Conservation (phyloP, 2,113 vertebrate species). For the Percopsis transmontana region DNA sequence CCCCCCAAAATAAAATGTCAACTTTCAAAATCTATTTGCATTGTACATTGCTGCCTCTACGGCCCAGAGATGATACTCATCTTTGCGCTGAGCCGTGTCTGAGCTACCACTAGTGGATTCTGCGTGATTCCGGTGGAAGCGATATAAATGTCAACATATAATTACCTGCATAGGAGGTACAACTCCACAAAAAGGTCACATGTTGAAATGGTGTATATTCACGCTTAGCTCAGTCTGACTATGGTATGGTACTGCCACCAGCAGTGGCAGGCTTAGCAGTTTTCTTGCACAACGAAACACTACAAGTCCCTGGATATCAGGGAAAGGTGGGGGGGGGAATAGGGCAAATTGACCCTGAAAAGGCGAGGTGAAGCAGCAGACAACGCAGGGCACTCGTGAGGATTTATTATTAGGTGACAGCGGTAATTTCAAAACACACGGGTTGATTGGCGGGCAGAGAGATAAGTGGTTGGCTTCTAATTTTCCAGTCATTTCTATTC, state of each 20-base stretch:
- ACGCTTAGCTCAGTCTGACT: conserved; percentile 21
- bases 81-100: conserved; percentile 38
- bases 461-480: conserved; percentile 29
- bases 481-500: conserved; percentile 26
- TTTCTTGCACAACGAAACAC: no score
- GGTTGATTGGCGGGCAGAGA: conserved; percentile 18
- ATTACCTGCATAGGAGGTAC: conserved; percentile 52
- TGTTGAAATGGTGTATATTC: conserved; percentile 30
- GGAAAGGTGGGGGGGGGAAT: no score
- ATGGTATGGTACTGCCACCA: background rate
- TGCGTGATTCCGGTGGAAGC: conserved; percentile 31
- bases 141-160: conserved; percentile 67
- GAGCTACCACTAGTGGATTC: conserved; percentile 33
- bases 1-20: conserved; percentile 35
- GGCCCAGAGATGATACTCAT: conserved; percentile 10
- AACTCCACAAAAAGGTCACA: conserved; percentile 54
- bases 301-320: no score
- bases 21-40: conserved; percentile 18
- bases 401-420: conserved; percentile 12
- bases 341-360: no score
- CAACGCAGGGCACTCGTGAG: background rate
- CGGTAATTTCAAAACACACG: conserved; percentile 26
- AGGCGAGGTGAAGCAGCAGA: no score
- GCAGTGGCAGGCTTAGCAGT: no score
- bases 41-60: conserved; percentile 22